Base-by-base conservation (phyloP, 2,113 vertebrate species). In the Alligator mississippiensis region DNA sequence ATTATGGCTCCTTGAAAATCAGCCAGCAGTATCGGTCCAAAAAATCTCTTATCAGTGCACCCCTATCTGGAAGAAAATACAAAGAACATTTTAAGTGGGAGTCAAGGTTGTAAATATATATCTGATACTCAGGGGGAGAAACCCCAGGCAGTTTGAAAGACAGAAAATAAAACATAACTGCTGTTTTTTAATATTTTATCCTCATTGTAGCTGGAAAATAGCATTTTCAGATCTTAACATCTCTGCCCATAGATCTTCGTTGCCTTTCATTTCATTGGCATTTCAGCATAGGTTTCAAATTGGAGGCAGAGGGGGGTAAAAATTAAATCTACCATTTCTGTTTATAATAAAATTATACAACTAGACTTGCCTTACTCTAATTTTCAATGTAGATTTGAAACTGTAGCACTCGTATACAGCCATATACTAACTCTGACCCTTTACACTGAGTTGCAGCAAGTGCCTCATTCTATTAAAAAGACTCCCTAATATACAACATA, bases 161-260 rank as follows among this genome's bases (percentile, higher is more conserved):
- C 4, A 14, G 57, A 61, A 77, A 90, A 54, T 57, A 21, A 79
- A 87, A 79, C 90, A 27, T 57, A 63, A 4, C 38, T 63, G 0
- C 57, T 63, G 15, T 10, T 80, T 5, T 55, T 15, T 72, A 5
- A n/a, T 28, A 1, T 54, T 82, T 72, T 19, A 12, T 72, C 0
- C 2, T 59, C 4, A 34, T 34, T 54, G 30, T 27, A 62, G 78
- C 11, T 5, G 72, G 86, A 82, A 91, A 81, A 47, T 47, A 47
- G 15, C 77, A 17, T 54, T 95, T 91, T 77, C 58, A 80, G 64
- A 11, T 77, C 13, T 80, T 82, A 92, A 61, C 89, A 6, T 64
- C 89, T 14, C 64, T 80, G 7, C 16, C 64, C 82, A 90, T 87
- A 0, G 4, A n/a, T 61, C 85, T 57, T 18, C 28, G 14, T 4